Evolutionary conservation across 2,113 vertebrate genomes (phyloP), one percentile per base, ranked within the genome.

Genomic region (Xyliphius kryptos): DNA sequence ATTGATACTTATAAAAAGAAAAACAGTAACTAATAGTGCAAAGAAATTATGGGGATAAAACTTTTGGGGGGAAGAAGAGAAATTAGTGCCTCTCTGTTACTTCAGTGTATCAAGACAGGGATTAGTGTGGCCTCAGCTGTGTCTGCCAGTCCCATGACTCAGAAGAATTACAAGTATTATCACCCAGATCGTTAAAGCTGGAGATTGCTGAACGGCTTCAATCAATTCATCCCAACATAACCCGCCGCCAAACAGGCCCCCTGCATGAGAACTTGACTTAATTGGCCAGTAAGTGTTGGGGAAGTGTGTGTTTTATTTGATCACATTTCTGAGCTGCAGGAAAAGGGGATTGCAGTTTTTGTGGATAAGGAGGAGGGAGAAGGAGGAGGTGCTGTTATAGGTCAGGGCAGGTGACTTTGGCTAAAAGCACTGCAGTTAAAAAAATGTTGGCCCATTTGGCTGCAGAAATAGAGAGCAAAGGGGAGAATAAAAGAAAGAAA

Each of bases 151-250:
- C 93, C 96, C 93, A 88, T 91, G 95, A 92, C 95, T 94, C 91
- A 94, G 91, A 95, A 93, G 92, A 96, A 96, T 97, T 93, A 96
- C 91, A 94, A 94, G 93, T 93, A 97, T 97, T 94, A 97, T 97
- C 94, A 97, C 94, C 93, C 91, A 92, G 91, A 96, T 97, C 96
- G 96, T 97, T 98, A 97, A 97, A 92, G 88, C 67, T 70, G 91
- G 87, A 89, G 91, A 96, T 86, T 88, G 91, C 88, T 82, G 87
- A 88, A 92, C 83, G 84, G 90, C 91, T 94, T 95, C 93, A 94
- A 96, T 97, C 94, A 97, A 94, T 96, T 92, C 91, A 91, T 95
- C 89, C 90, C 88, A 84, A 85, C 91, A 90, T 91, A 93, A 92
- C 92, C 89, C 86, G 82, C 86, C 89, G 88, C 93, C 95, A 95